Base-by-base conservation (phyloP, 2,113 vertebrate genomes). In the Zosterops lateralis region DNA sequence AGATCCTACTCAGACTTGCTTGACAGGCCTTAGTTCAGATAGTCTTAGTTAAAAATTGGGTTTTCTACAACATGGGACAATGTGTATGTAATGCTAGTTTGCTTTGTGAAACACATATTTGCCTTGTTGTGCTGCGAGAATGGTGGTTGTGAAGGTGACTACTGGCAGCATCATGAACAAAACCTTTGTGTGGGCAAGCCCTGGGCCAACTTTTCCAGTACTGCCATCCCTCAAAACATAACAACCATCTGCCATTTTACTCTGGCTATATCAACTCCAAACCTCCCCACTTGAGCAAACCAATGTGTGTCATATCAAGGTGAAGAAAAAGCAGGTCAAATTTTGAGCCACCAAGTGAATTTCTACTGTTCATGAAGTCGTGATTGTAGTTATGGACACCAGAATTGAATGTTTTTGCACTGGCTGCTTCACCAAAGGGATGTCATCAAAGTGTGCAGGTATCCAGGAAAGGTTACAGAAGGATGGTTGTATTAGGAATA, bases 401-500 rank as follows among this genome's bases (percentile, higher is more conserved):
- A 77, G 64, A 73, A 74, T 3, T 31, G 36, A 44, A 29, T 50
- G 13, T 0, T 51, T 79, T 90, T 84, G 12, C 44, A 11, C 7
- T 81, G 21, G 3, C 18, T 24, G 16, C 34, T 53, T 65, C 45
- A 53, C 11, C 26, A 40, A 85, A 80, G 17, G 9, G 16, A 26
- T 20, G 34, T 7, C 9, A 48, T 44, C 42, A 58, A 60, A 68
- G 57, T 0, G 1, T 32, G 20, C 8, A n/a, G 26, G 21, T 57
- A 50, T 10, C 29, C 19, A 25, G 73, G 31, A 2, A 3, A 31
- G 16, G 7, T 50, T 70, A 14, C 0, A 0, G 62, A 53, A 78
- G 38, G 45, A 38, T 70, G 38, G 9, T 61, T 56, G 15, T 9
- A 17, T 13, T 60, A 65, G 19, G 28, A 48, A 34, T 58, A 40